Evolutionary conservation across 2,888 invertebrate genomes (phyloP), one percentile per base, ranked within the genome.

Genomic region (Hoplodrina ambigua): DNA sequence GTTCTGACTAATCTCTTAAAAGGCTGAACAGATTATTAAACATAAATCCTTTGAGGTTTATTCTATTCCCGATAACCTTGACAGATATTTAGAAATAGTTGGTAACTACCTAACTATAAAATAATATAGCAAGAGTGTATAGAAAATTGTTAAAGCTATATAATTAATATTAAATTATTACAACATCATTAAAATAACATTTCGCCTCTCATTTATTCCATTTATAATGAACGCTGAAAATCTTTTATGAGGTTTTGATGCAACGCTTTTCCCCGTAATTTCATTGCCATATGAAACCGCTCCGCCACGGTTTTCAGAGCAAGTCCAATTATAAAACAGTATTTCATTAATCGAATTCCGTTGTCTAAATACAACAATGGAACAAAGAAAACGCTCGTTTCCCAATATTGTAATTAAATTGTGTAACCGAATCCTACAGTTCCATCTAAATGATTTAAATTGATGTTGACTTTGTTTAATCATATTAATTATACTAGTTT

Each of bases 331-430:
- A 71, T 69, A 55, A 69, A 81, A 73, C 62, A 60, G 67, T 57
- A 77, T 72, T 77, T 53, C 44, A 66, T 68, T 76, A 67, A 71
- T 66, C 53, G 59, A 76, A 78, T 62, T 71, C 57, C 56, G 41
- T 55, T 70, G 20, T 56, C 46, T 59, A 71, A 61, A 67, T 62
- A 68, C n/a, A 60, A 80, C 68, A 80, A 80, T 54, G 37, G 63
- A 56, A 75, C 80, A 75, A 75, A 59, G 67, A 53, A 58, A 78
- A 54, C 15, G 50, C 46, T 74, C 65, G 57, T 67, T 80, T 53
- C n/a, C 30, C 61, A 63, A 76, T 68, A 68, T 56, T 56, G 30
- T 68, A 68, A 75, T 76, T 76, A 59, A 78, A 76, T 68, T 75
- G 44, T 55, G 63, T 52, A 70, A 70, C 44, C 53, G 58, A 71